phyloP scores from a whole-genome alignment of 2,113 vertebrate species.

The Prolemur simus region DNA sequence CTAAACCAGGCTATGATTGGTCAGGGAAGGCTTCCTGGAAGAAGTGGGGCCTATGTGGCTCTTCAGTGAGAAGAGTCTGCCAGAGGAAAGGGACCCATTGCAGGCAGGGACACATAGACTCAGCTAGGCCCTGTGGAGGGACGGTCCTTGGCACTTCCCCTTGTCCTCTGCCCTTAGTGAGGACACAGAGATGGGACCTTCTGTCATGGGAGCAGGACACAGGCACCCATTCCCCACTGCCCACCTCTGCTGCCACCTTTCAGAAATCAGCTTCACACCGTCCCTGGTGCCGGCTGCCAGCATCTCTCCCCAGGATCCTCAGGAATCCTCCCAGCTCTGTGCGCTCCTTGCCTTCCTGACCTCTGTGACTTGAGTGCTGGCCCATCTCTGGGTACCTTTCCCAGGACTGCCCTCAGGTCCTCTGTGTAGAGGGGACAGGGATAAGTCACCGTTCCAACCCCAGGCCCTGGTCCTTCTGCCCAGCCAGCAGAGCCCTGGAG shows the following conservation, averaged over 20 bases:
- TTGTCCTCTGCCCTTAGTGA: not conserved
- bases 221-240: not conserved
- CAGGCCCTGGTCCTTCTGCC: not conserved
- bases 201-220: not conserved
- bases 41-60: not conserved
- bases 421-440: not conserved
- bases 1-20: not conserved
- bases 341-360: not conserved
- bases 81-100: not conserved
- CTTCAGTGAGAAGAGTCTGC: not conserved
- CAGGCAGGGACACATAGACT: not conserved
- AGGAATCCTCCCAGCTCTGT: not conserved
- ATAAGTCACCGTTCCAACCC: not conserved
- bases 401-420: not conserved
- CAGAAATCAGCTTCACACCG: not conserved
- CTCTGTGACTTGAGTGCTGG: not conserved
- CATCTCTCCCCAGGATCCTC: not conserved
- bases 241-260: not conserved
- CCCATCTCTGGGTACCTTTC: not conserved
- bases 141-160: too few species aligned
- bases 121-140: not conserved
- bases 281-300: not conserved
- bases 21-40: conserved; percentile 26
- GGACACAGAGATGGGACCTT: not conserved
- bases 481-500: not conserved